Base-by-base conservation (phyloP, 2,888 invertebrate genomes). In the Diplolepis rosae region DNA sequence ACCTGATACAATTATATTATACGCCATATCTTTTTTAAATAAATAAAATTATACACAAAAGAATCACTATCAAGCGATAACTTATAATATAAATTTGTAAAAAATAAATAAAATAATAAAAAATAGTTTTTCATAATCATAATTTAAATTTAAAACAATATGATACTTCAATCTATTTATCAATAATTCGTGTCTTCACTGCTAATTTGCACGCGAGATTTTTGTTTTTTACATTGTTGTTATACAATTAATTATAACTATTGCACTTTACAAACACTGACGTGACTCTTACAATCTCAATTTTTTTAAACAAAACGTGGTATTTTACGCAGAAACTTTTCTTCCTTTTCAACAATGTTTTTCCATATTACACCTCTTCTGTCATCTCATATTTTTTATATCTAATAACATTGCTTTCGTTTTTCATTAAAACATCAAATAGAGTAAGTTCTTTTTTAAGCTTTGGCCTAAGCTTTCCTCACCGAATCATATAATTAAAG, bases 81-180 rank as follows among this genome's bases (percentile, higher is more conserved):
- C 24, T 35, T 13, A 35, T 24, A 13, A 61, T 39, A 61, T n/a
- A 39, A 22, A 39, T 24, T 56, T 61, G 39, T 13, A 61, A 61
- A 61, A 39, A 61, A n/a, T n/a, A n/a, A n/a, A n/a, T n/a, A n/a
- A n/a, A n/a, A 50, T 50, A 48, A 48, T 48, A 50, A 50, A 50
- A n/a, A n/a, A n/a, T n/a, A n/a, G n/a, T n/a, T n/a, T n/a, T n/a
- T n/a, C n/a, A n/a, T n/a, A n/a, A n/a, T n/a, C n/a, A n/a, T n/a
- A n/a, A n/a, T n/a, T n/a, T n/a, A n/a, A n/a, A n/a, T n/a, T n/a
- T n/a, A n/a, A n/a, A n/a, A n/a, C n/a, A n/a, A n/a, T n/a, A n/a
- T n/a, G n/a, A n/a, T n/a, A n/a, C n/a, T n/a, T n/a, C n/a, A n/a
- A n/a, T n/a, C n/a, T n/a, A n/a, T n/a, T n/a, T n/a, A n/a, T n/a